Base-by-base conservation (phyloP, 2,113 vertebrate genomes). In the Anolis carolinensis region DNA sequence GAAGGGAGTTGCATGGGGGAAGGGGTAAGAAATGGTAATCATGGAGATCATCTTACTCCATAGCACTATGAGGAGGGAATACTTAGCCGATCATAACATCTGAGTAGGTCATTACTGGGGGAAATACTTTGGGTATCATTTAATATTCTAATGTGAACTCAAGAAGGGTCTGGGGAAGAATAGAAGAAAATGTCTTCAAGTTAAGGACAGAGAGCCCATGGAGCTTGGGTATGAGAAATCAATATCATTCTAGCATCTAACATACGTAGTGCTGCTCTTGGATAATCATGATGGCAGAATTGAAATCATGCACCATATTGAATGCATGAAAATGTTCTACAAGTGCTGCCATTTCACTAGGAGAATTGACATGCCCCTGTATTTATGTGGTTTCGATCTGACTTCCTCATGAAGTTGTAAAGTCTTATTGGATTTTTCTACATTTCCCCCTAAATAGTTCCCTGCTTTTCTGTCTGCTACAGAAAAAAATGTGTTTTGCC, bases 401-500 rank as follows among this genome's bases (percentile, higher is more conserved):
- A 85, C 14, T 55, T 85, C 2, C 65, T 68, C 44, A 85, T 36
- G 11, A 55, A 20, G 18, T 39, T 36, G 50, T 23, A 78, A 70
- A 36, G 20, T 78, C 18, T n/a, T n/a, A 36, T 67, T 85, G 62
- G 65, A 77, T 78, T 78, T 77, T 78, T 74, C 32, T 50, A 2
- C 14, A 25, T 44, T 25, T 39, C 23, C 4, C 25, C 27, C 23
- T 14, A 27, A 3, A 21, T 16, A 21, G 7, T 7, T 87, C 11
- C 81, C 39, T n/a, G 16, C 25, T 76, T 75, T 16, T 10, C 85
- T 93, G 71, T 77, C 90, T 84, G 36, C 8, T 81, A 76, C 82
- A 65, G 32, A 78, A 32, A 75, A 36, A 74, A 50, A 5, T 82
- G 4, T 7, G 20, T 75, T 91, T 83, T 94, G 76, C 52, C 52